A percentile compares a stretch with the other conserved stretches of the same genome.
Evolutionary conservation across 2,113 vertebrate genomes (phyloP).

Genomic region (Piaya cayana): DNA sequence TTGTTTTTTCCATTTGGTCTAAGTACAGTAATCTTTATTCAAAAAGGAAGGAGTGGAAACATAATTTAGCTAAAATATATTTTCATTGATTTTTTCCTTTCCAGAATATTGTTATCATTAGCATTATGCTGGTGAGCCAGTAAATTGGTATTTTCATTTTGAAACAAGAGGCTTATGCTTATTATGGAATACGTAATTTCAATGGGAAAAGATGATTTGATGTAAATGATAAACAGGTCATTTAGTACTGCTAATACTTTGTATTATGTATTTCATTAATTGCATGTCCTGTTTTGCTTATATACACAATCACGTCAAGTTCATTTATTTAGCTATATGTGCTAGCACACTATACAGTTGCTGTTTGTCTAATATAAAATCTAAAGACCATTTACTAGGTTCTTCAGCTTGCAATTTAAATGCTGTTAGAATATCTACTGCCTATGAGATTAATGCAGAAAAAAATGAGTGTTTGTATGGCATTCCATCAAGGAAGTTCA

Average conservation of each 20-base stretch:
- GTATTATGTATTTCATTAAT: conserved; percentile 41
- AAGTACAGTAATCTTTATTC: conserved; percentile 32
- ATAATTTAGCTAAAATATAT: not conserved
- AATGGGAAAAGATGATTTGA: conserved; percentile 37
- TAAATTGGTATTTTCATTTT: conserved; percentile 33
- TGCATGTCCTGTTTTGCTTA: not conserved
- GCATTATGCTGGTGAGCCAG: not conserved
- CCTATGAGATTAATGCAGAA: not conserved
- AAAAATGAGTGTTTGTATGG: not conserved
- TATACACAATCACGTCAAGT: not conserved
- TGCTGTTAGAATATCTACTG: not conserved
- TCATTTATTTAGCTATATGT: conserved; percentile 4
- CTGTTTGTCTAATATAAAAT: conserved; percentile 21
- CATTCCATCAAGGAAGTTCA: conserved; percentile 46
- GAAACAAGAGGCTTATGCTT: conserved; percentile 11
- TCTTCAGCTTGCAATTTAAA: not conserved
- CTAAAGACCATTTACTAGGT: not conserved
- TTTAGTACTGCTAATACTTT: conserved; percentile 13
- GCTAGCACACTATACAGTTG: not conserved
- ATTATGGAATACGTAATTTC: conserved; percentile 7
- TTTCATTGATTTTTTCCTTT: conserved; percentile 2
- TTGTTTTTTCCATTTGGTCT: not conserved
- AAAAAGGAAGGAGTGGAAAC: not conserved
- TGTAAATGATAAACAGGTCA: conserved; percentile 32
- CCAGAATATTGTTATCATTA: conserved; percentile 12